Base-by-base conservation (phyloP, 2,797 vertebrate genomes). In the Momotus momota region DNA sequence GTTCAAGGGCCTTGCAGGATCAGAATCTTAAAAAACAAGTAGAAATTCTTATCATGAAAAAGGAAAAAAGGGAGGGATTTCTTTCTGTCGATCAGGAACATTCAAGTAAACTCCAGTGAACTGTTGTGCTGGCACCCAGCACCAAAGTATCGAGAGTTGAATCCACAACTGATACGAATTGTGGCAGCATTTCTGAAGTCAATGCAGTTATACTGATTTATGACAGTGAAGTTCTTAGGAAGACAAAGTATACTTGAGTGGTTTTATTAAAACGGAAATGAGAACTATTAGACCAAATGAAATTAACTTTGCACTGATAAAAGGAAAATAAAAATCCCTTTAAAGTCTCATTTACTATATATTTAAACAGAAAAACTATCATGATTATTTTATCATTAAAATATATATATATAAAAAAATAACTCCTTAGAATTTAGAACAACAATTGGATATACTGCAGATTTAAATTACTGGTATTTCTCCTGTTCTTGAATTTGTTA, bases 11-110 rank as follows among this genome's bases (percentile, higher is more conserved):
- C 31, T 29, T 46, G 9, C 9, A 77, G 31, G 22, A 25, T 23
- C 35, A 66, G 27, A 78, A n/a, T 65, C 14, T 29, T 61, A 67
- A 40, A 45, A 90, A 52, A 17, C 2, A 23, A 25, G 4, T n/a
- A 48, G 20, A 61, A 67, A 73, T 31, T 54, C 4, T 80, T 7
- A 20, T 26, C 0, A 21, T 20, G 7, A 20, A 12, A 45, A 23
- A 22, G 12, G 41, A 26, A 33, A n/a, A 14, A 31, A 8, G 5
- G 4, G 0, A 12, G 0, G 0, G 1, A 3, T 25, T n/a, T 89
- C 74, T 61, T 52, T 21, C 2, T n/a, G 8, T 58, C 45, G 26
- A 57, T 74, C 13, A 29, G 35, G 86, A 94, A 27, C 19, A 9
- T 38, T 77, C 22, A 15, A 49, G 27, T 20, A 49, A 85, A 70